Percentiles rank a stretch among this genome's conserved stretches.
These are phyloP conservation scores for Chamaea fasciata DNA, from an alignment of 2,113 vertebrate genomes.

Conservation along the genomic window DNA sequence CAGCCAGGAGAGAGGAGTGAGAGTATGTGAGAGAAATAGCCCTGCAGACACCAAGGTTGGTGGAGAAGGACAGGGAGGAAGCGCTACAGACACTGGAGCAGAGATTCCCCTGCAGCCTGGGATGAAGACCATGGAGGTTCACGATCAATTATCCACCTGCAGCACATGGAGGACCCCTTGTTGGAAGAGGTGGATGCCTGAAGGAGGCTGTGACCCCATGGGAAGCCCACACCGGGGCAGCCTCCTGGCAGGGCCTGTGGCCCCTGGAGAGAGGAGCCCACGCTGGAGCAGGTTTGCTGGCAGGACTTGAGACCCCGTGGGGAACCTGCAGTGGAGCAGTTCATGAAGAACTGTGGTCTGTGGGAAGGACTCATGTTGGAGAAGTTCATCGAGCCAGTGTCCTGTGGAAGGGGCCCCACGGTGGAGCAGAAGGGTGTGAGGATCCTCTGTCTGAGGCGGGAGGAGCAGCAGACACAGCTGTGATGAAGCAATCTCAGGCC, in stretches of 20 bases:
- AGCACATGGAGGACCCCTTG: background rate
- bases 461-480: background rate
- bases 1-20: background rate
- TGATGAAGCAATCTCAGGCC: background rate
- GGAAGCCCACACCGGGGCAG: background rate
- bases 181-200: accelerated
- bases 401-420: background rate
- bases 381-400: background rate
- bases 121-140: background rate
- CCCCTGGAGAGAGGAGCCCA: background rate
- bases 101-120: background rate
- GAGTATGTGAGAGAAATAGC: background rate
- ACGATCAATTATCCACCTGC: background rate
- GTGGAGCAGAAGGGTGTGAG: background rate
- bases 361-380: accelerated
- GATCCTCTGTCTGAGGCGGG: background rate
- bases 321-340: accelerated
- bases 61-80: background rate
- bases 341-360: background rate
- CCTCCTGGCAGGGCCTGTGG: background rate
- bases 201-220: background rate
- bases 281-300: background rate
- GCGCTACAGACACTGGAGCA: background rate
- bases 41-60: background rate
- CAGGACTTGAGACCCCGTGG: background rate